Base-by-base conservation (phyloP, 2,797 vertebrate genomes). In the Thaleichthys pacificus region DNA sequence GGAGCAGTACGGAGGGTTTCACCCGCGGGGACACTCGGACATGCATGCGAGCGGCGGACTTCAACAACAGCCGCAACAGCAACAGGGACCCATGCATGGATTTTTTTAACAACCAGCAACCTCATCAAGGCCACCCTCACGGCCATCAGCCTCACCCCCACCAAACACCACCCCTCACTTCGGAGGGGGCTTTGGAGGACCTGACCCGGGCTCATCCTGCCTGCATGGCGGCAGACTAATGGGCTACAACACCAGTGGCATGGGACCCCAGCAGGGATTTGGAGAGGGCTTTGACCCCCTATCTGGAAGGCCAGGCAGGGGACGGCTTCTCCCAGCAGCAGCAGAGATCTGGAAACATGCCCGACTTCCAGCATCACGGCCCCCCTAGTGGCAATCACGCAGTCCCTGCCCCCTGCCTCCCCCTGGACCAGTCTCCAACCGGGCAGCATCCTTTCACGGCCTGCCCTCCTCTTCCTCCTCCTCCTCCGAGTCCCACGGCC, bases 351-450 rank as follows among this genome's bases (percentile, higher is more conserved):
- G 94, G 93, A 75, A 95, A 93, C 86, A 93, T 97, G 87, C 92
- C 95, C 72, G 97, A 98, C 80, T 99, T 98, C 86, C 95, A 95
- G 84, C 94, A 95, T 81, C 95, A 96, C 14, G 91, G 93, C 72
- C 94, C 94, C 73, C 94, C 93, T 54, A 92, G 92, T 67, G 93
- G 94, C 21, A 94, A 91, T 87, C 96, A 97, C 32, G 95, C 95
- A 4, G 97, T 99, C 76, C 97, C 97, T n/a, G 96, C 97, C 1
- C 97, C 97, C 7, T 99, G 97, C 85, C 91, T 99, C 74, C 97
- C 97, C 67, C 91, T 98, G 81, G 97, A 98, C 91, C 97, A 99
- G 94, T 98, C 97, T 24, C 97, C 97, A 98, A 97, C 89, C 95
- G 97, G 62, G 97, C 97, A 11, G 95, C 97, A 74, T 97, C 97